Evolutionary conservation across 2,888 invertebrate species (phyloP).

Genomic region (Drosophila subquinaria): DNA sequence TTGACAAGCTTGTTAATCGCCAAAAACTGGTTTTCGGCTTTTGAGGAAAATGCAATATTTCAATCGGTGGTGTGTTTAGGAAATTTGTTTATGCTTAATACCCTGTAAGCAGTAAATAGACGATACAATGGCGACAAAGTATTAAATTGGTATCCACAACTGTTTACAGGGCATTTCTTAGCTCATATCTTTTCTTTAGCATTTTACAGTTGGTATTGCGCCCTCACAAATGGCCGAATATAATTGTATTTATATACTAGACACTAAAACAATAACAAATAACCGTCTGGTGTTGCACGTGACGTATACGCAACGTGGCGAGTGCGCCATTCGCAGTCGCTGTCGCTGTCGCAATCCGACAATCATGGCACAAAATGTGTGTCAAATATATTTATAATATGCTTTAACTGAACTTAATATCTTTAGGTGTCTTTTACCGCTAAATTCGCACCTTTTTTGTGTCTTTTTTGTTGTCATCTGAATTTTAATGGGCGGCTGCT

Average conservation of each 20-base stretch:
- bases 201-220: background rate
- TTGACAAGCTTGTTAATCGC: conserved; percentile 46
- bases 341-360: conserved; percentile 8
- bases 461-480: conserved; percentile 38
- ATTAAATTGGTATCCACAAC: background rate
- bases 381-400: conserved; percentile 43
- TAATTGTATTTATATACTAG: conserved; percentile 18
- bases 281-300: conserved; percentile 43
- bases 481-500: conserved; percentile 26
- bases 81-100: conserved; percentile 13
- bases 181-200: background rate
- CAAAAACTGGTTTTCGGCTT: conserved; percentile 55
- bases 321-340: conserved; percentile 2
- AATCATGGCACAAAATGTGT: conserved; percentile 46
- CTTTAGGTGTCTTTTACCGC: conserved; percentile 22
- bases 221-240: background rate
- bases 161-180: background rate
- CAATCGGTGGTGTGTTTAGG: background rate
- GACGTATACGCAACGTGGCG: conserved; percentile 68
- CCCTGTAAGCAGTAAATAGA: background rate
- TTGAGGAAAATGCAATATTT: conserved; percentile 32
- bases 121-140: background rate
- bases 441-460: conserved; percentile 59
- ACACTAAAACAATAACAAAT: conserved; percentile 27
- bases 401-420: conserved; percentile 27